Percentiles rank a stretch among this genome's conserved stretches.
These are phyloP conservation scores for Formica aserva DNA, from an alignment of 2,888 invertebrate species.

Conservation along the genomic window DNA sequence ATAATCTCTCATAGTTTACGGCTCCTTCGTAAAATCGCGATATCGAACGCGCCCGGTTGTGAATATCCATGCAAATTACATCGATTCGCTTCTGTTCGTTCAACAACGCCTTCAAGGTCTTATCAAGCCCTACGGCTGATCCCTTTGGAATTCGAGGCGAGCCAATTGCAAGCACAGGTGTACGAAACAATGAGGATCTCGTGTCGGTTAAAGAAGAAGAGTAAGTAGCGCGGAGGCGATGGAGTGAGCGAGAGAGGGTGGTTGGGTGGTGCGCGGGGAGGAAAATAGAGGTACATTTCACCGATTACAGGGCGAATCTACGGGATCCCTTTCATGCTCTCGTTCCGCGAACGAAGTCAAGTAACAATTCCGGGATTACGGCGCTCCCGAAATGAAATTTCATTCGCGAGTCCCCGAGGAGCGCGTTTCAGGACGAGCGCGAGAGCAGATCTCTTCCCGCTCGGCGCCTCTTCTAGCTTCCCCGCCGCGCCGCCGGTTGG, in stretches of 20 bases:
- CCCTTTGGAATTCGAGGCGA: slow-evolving; percentile 50
- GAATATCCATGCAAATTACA: slow-evolving; percentile 60
- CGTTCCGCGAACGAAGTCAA: slow-evolving; percentile 79
- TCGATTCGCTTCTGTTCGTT: slow-evolving; percentile 63
- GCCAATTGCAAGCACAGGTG: slow-evolving; percentile 75
- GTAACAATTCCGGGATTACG: slow-evolving; percentile 81
- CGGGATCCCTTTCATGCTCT: slow-evolving; percentile 75
- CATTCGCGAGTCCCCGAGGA: slow-evolving; percentile 78
- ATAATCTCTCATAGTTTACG: not conserved
- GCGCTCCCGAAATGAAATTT: slow-evolving; percentile 79
- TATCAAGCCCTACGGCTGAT: slow-evolving; percentile 60
- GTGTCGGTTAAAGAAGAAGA: slow-evolving; percentile 63
- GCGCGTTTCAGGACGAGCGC: slow-evolving; percentile 64
- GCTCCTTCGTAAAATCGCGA: not conserved
- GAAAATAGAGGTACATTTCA: slow-evolving; percentile 61
- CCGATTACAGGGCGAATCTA: slow-evolving; percentile 75
- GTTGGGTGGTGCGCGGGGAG: not conserved
- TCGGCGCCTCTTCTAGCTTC: slow-evolving; percentile 54
- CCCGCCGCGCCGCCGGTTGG: slow-evolving; percentile 31
- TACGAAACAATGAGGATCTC: slow-evolving; percentile 67
- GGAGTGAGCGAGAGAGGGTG: not conserved
- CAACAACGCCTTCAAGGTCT: slow-evolving; percentile 61
- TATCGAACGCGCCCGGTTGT: not conserved
- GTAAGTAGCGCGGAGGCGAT: slow-evolving; percentile 28
- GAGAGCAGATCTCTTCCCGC: slow-evolving; percentile 53